phyloP scores from a whole-genome alignment of 2,797 vertebrate genomes.

The Sphenodon punctatus region DNA sequence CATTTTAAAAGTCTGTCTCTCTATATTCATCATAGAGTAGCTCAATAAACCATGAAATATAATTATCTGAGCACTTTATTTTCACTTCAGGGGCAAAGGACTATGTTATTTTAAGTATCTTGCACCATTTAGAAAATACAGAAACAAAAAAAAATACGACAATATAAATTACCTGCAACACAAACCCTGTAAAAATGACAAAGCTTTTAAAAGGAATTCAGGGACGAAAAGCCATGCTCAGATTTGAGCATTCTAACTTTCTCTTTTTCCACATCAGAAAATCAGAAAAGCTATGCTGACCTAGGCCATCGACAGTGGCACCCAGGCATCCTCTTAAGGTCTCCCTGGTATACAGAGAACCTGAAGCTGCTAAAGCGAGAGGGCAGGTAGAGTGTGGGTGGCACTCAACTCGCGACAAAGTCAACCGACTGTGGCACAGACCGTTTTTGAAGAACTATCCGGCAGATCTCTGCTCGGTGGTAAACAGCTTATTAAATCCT shows the following conservation, averaged over 20 bases:
- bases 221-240: background rate
- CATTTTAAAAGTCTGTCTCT: background rate
- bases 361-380: too few species aligned
- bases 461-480: too few species aligned
- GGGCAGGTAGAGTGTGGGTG: too few species aligned
- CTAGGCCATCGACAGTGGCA: too few species aligned
- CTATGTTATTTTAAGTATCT: background rate
- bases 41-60: slow-evolving; percentile 15
- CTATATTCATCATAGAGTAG: background rate
- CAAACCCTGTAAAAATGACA: background rate
- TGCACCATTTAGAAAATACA: slow-evolving; percentile 18
- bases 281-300: too few species aligned
- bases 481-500: too few species aligned
- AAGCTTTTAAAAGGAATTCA: background rate
- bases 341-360: too few species aligned
- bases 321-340: too few species aligned
- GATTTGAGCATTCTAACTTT: background rate
- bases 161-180: background rate
- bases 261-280: background rate
- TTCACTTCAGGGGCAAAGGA: background rate
- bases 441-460: too few species aligned
- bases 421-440: too few species aligned
- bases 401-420: too few species aligned
- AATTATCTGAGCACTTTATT: background rate
- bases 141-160: background rate